phyloP scores from a whole-genome alignment of 92 coral and sea anemone species.

The Bergia puertoricense region DNA sequence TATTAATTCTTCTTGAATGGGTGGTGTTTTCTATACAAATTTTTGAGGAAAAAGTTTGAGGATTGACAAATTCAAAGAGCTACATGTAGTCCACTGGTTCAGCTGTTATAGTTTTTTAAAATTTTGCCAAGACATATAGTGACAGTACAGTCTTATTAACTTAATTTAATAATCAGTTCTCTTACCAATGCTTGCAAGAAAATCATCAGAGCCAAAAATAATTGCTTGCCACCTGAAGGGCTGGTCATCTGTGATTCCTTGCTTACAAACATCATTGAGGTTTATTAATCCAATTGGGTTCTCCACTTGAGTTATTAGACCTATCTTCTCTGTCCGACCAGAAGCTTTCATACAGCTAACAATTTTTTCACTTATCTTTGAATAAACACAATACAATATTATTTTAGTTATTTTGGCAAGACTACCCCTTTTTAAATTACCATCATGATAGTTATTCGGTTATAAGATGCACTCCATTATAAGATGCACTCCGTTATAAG shows the following conservation, averaged over 20 bases:
- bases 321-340: slow-evolving; percentile 56
- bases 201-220: slow-evolving; percentile 98
- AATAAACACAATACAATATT: not conserved
- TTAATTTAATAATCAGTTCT: not conserved
- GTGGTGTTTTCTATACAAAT: too few relatives aligned
- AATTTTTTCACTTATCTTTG: slow-evolving; percentile 77
- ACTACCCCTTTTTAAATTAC: not conserved
- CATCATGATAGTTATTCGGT: too few relatives aligned
- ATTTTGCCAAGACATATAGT: too few relatives aligned
- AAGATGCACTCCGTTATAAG: too few relatives aligned
- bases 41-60: too few relatives aligned
- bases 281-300: slow-evolving; percentile 88
- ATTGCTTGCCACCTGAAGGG: slow-evolving; percentile 87
- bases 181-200: slow-evolving; percentile 88
- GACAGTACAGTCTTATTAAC: too few relatives aligned
- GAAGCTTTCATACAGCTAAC: slow-evolving; percentile 50
- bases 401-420: not conserved
- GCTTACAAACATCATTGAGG: slow-evolving; percentile 77
- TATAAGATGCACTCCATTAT: too few relatives aligned
- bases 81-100: too few relatives aligned
- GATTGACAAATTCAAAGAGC: too few relatives aligned
- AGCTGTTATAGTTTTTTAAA: too few relatives aligned
- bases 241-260: slow-evolving; percentile 57
- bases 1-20: too few relatives aligned
- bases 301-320: slow-evolving; percentile 90